Evolutionary conservation across 1,140 invertebrate species (phyloP).

Genomic region (Acromyrmex charruanus): DNA sequence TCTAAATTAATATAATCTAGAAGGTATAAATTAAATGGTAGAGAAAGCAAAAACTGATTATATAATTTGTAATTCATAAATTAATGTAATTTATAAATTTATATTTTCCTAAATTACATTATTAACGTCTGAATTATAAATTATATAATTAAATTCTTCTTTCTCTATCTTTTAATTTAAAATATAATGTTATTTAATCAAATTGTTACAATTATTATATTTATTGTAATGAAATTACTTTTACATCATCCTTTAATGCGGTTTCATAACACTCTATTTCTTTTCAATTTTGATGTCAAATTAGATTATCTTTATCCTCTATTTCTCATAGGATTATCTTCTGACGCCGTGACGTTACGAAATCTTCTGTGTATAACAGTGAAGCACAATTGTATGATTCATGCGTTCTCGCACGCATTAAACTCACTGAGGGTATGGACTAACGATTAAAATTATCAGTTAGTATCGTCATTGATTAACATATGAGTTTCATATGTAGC

Average conservation of each 20-base stretch:
- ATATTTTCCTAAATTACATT: too few relatives aligned
- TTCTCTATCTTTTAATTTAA: neutral
- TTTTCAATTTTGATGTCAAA: neutral
- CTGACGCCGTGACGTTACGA: slow-evolving; percentile 10
- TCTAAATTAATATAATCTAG: too few relatives aligned
- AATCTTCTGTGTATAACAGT: slow-evolving; percentile 11
- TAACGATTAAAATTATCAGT: slow-evolving; percentile 48
- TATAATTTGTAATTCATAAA: too few relatives aligned
- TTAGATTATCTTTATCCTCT: neutral
- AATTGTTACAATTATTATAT: neutral
- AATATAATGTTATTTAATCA: neutral
- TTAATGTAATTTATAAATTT: too few relatives aligned
- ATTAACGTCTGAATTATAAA: neutral
- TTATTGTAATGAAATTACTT: neutral
- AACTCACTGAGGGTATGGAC: slow-evolving; percentile 37
- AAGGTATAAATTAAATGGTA: too few relatives aligned
- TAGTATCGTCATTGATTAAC: slow-evolving; percentile 69
- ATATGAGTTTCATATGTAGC: slow-evolving; percentile 70
- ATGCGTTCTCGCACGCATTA: slow-evolving; percentile 22
- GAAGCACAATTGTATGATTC: slow-evolving; percentile 38
- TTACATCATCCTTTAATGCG: neutral
- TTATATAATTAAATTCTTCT: neutral
- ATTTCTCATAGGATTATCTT: neutral
- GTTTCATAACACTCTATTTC: neutral
- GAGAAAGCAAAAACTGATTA: too few relatives aligned